Evolutionary conservation across 2,888 invertebrate genomes (phyloP), one percentile per base, ranked within the genome.

Genomic region (Chrysodeixis includens): DNA sequence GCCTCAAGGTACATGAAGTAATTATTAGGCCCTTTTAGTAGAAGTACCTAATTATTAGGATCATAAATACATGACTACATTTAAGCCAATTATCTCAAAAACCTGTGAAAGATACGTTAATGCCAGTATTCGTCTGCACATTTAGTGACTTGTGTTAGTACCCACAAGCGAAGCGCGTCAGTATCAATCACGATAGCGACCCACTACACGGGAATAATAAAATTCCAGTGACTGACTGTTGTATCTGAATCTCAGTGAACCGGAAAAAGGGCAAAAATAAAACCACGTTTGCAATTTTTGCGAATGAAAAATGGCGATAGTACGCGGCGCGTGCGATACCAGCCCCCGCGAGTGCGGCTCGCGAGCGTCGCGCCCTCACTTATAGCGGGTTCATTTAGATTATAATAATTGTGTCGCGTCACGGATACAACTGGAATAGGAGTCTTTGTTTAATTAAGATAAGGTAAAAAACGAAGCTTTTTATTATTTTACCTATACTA

Each of bases 201-300:
- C 64, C 62, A 65, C 60, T 40, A n/a, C n/a, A n/a, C 14, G n/a
- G 14, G 69, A 77, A 70, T 77, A 79, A 78, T 79, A 79, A 57
- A 77, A 79, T 68, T 55, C 57, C 71, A 59, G 62, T 63, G 71
- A 73, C 68, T 71, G 71, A 63, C 71, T 69, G 79, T 68, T 73
- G 79, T 76, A 65, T 74, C 79, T 62, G 65, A 76, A 71, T 78
- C 69, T 74, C 76, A 79, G 74, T 79, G 79, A 82, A 74, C 74
- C 56, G 71, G 74, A 81, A 79, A 81, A 79, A 68, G 56, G 58
- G 30, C n/a, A 66, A 69, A 79, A 80, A 40, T 46, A 53, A 57
- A 74, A 62, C 66, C 71, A 60, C 66, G 79, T 79, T 76, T 66
- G 74, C 77, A 74, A 76, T 81, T 70, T 79, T 71, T 68, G 56